Evolutionary conservation across 2,797 vertebrate species (phyloP).

Genomic region (Octomys mimax): DNA sequence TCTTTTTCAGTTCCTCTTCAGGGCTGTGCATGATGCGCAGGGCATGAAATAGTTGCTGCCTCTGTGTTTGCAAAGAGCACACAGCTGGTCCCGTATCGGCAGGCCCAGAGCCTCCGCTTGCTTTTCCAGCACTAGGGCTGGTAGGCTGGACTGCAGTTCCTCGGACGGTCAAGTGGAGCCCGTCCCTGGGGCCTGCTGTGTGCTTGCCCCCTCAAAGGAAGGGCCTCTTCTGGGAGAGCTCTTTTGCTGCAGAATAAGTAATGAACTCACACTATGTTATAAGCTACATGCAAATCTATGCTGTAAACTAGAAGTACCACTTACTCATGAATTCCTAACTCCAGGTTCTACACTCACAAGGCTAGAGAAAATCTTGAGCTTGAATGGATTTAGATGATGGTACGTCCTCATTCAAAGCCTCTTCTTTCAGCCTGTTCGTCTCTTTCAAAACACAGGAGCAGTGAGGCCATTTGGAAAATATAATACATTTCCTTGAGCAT

Average conservation of each 20-base stretch:
- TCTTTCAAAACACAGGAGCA: background rate
- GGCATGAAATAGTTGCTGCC: background rate
- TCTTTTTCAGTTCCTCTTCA: conserved; percentile 59
- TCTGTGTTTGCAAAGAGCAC: conserved; percentile 12
- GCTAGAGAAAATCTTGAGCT: background rate
- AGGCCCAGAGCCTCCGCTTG: background rate
- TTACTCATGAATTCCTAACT: background rate
- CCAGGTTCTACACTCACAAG: background rate
- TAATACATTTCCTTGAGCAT: conserved; percentile 36
- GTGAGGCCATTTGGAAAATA: background rate
- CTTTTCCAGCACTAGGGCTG: background rate
- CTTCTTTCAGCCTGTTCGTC: background rate
- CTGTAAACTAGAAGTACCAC: conserved; percentile 15
- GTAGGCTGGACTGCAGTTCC: background rate
- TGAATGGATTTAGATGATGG: background rate
- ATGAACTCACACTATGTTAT: background rate
- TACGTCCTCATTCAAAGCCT: background rate
- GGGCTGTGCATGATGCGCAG: background rate
- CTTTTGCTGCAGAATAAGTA: background rate
- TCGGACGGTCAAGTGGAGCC: background rate
- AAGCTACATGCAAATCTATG: background rate
- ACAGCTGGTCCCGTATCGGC: background rate
- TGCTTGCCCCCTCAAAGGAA: background rate
- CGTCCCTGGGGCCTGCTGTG: background rate
- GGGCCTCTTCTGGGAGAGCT: background rate